Conservation (phyloP, 2,797 vertebrate species). For the Anabacerthia variegaticeps region DNA sequence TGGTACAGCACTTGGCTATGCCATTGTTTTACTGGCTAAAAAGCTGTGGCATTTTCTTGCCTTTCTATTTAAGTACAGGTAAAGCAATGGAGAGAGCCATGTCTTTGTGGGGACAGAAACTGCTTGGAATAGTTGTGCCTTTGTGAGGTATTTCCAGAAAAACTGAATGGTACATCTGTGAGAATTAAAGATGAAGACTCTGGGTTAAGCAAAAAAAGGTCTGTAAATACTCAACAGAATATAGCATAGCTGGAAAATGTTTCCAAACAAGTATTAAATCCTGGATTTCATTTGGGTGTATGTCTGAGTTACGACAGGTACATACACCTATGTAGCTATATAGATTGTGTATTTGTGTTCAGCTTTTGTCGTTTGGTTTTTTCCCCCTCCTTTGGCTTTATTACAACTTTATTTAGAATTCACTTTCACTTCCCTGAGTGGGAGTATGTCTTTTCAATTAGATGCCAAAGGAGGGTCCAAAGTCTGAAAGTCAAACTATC, state of each 20-base stretch:
- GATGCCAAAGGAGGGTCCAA: background rate
- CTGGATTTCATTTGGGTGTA: background rate
- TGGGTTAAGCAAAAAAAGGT: background rate
- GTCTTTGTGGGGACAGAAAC: background rate
- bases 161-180: background rate
- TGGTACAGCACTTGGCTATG: background rate
- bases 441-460: background rate
- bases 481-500: background rate
- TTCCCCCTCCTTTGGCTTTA: background rate
- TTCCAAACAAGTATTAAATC: background rate
- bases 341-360: background rate
- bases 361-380: background rate
- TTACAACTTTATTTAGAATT: background rate
- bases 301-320: background rate
- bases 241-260: background rate
- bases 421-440: background rate
- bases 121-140: background rate
- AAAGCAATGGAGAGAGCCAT: background rate
- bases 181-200: background rate
- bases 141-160: background rate
- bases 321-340: background rate
- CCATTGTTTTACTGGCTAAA: background rate
- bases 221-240: background rate
- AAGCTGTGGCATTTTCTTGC: background rate
- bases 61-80: background rate